phyloP scores from a whole-genome alignment of 2,113 vertebrate species.

The Rafetus swinhoei region DNA sequence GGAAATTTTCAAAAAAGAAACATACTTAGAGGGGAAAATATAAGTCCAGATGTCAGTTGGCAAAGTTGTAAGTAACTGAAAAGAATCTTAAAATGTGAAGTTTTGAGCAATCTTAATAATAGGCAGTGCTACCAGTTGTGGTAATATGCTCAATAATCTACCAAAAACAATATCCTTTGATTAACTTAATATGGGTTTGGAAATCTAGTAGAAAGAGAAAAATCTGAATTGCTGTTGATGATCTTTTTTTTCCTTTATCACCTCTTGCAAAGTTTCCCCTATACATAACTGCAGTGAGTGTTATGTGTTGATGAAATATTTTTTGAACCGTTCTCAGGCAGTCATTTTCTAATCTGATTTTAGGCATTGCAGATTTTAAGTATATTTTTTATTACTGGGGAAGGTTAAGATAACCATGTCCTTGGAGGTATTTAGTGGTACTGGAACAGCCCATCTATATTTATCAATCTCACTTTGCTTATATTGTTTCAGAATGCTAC shows the following conservation, averaged over 20 bases:
- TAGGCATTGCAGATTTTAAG: not conserved
- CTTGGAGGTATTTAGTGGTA: not conserved
- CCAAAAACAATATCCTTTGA: slow-evolving; percentile 10
- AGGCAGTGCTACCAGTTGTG: slow-evolving; percentile 9
- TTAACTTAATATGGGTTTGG: slow-evolving; percentile 1
- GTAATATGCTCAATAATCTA: slow-evolving; percentile 38
- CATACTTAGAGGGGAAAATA: too few species aligned
- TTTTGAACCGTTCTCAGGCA: not conserved
- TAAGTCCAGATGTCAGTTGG: too few species aligned
- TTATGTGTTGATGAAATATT: not conserved
- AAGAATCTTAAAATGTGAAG: too few species aligned
- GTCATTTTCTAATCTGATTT: not conserved
- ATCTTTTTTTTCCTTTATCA: not conserved
- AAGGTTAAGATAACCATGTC: not conserved
- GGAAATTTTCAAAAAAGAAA: too few species aligned
- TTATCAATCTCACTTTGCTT: not conserved
- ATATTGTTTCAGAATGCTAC: not conserved
- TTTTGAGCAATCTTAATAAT: too few species aligned
- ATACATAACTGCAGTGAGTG: not conserved
- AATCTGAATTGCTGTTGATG: slow-evolving; percentile 10
- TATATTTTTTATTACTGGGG: not conserved
- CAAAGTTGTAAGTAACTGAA: too few species aligned
- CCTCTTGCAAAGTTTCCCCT: slow-evolving; percentile 4
- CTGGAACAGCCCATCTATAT: not conserved
- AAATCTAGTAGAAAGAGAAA: slow-evolving; percentile 9